Evolutionary conservation across 2,888 invertebrate species (phyloP), one percentile per base, ranked within the genome.

Genomic region (Tanaodytes sp.): DNA sequence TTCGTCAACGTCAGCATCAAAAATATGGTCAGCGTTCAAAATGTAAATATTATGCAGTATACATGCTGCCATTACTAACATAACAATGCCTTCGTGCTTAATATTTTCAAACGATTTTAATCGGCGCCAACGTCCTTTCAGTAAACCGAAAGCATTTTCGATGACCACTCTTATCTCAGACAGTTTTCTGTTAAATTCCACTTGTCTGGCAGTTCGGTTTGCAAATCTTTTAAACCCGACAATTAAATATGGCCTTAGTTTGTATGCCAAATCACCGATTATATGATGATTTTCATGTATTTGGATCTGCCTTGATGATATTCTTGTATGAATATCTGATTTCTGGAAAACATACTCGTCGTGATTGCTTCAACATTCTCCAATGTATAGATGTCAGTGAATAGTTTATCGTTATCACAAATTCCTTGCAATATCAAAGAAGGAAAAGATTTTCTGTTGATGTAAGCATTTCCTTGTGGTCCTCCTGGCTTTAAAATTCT

Each of bases 191-290:
- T 65, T 65, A 14, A 48, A 58, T 6, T 54, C 1, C 4, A 11
- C 40, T 43, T 58, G 64, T 2, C 18, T 3, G 31, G 31, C 48
- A 1, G 52, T 57, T 27, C 6, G 43, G 37, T 46, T 55, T 30
- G 52, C 42, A 33, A 31, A 48, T 33, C 1, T n/a, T 48, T 48
- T 48, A 33, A 31, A 48, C 2, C 33, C 48, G 1, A 48, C 48
- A 15, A 48, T 16, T 11, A 48, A 31, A 48, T 20, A 48, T 1
- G 48, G 31, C 18, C 48, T 33, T 15, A 61, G 37, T 19, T 19
- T 33, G 42, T 61, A 64, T 16, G 64, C 51, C 27, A 42, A 58
- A 58, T 58, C 64, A 1, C 64, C 64, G 18, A 58, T 14, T 18
- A 65, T 36, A 30, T 65, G 52, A 8, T 16, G 18, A 12, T 49